phyloP scores from a whole-genome alignment of 2,888 invertebrate genomes.

The Macrophya alboannulata region DNA sequence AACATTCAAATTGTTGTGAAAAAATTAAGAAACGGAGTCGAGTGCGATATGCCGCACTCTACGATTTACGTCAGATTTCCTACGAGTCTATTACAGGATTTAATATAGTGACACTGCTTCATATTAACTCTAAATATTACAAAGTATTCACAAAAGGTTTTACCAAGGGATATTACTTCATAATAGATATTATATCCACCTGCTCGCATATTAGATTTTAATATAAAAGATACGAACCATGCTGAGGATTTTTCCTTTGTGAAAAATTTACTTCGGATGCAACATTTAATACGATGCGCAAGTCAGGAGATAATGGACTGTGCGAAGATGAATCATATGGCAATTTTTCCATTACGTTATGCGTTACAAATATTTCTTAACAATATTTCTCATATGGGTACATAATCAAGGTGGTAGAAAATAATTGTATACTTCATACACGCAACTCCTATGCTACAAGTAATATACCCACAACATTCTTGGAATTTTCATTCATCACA shows the following conservation, averaged over 20 bases:
- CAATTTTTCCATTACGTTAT: background rate
- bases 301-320: conserved; percentile 37
- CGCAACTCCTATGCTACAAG: too few species aligned
- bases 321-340: conserved; percentile 23
- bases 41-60: background rate
- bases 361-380: background rate
- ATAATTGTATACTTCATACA: background rate
- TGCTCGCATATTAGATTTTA: conserved; percentile 72
- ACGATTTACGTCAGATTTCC: conserved; percentile 5
- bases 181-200: conserved; percentile 73
- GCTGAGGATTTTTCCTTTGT: conserved; percentile 69
- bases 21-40: background rate
- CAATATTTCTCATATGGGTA: background rate
- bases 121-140: conserved; percentile 71
- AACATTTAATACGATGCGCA: conserved; percentile 68
- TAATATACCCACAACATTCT: background rate
- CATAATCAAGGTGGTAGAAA: background rate
- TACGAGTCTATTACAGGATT: conserved; percentile 36
- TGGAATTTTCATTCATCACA: background rate
- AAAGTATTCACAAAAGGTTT: conserved; percentile 71
- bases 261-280: conserved; percentile 70
- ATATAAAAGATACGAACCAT: conserved; percentile 70
- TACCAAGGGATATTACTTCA: conserved; percentile 72
- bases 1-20: background rate
- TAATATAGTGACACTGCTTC: conserved; percentile 51